Evolutionary conservation across 2,113 vertebrate genomes (phyloP), one percentile per base, ranked within the genome.

Genomic region (Crocuta crocuta): DNA sequence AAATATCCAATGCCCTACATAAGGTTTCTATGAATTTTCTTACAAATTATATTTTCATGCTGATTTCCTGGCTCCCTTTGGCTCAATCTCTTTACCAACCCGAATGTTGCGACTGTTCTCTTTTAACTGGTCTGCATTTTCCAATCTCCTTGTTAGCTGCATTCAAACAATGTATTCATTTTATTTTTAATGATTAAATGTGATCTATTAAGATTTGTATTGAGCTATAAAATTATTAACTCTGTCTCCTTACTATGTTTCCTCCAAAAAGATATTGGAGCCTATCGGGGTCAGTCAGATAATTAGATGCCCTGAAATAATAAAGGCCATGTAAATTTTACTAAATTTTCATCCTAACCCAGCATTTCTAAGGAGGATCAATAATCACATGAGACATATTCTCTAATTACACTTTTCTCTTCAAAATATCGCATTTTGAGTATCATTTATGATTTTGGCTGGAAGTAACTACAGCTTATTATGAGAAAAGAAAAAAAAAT

Each of bases 121-220:
- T 97, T 82, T 85, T 70, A 68, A 84, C 17, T 55, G n/a, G 2
- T 61, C 45, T 91, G 33, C n/a, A 68, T 53, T 96, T 88, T 85
- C 8, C 43, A 78, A 0, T 88, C 68, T 97, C 31, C 13, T 73
- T 24, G 4, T 78, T 80, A 70, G 1, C 17, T 71, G n/a, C 58
- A 89, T 65, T 19, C 55, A 93, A 39, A 70, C 92, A 94, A 87
- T 66, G 15, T n/a, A 53, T 43, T 93, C 15, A 43, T 91, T 88
- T 97, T 85, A 71, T 89, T 85, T 93, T 73, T 66, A 92, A 79
- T 81, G 17, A 95, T 84, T 85, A 95, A 65, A 50, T 85, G 16
- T 97, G 58, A 89, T 53, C 28, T 95, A 1, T 70, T 91, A 93
- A 96, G 94, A 88, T 89, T 58, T 95, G 10, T 79, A 84, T 80